Percentiles rank a stretch among this genome's conserved stretches.
phyloP scores from a whole-genome alignment of 2,113 vertebrate species.

The Odontophorus gujanensis region DNA sequence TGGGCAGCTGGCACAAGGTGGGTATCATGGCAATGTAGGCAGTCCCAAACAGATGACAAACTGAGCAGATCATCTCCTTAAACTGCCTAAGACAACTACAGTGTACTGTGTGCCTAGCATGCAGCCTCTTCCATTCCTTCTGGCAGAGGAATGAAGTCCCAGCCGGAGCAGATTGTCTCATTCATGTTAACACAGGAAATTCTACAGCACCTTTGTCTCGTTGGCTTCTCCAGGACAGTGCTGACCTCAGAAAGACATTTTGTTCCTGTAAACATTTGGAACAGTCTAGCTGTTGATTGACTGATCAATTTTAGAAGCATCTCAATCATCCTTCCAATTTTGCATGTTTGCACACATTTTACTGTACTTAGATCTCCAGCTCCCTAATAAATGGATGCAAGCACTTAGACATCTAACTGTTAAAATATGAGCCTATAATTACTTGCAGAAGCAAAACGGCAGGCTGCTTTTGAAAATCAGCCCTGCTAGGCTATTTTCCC shows the following conservation, averaged over 20 bases:
- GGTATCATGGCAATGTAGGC: not conserved
- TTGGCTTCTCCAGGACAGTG: not conserved
- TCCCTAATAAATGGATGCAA: conserved; percentile 22
- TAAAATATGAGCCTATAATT: conserved; percentile 31
- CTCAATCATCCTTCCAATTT: conserved; percentile 7
- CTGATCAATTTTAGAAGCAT: not conserved
- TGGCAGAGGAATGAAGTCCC: not conserved
- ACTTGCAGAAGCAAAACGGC: not conserved
- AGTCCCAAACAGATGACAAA: not conserved
- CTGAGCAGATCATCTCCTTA: not conserved
- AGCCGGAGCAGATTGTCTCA: not conserved
- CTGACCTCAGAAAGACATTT: not conserved
- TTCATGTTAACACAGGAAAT: not conserved
- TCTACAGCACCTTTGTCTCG: not conserved
- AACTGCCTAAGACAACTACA: not conserved
- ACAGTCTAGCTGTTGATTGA: not conserved
- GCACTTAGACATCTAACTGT: not conserved
- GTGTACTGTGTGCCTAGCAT: not conserved
- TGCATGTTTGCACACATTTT: conserved; percentile 7
- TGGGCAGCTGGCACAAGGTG: not conserved
- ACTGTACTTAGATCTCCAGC: not conserved
- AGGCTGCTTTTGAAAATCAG: conserved; percentile 42
- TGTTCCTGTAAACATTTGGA: not conserved
- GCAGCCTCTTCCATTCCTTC: not conserved
- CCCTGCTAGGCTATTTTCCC: not conserved